phyloP scores from a whole-genome alignment of 1,140 invertebrate genomes.

The Atta cephalotes region DNA sequence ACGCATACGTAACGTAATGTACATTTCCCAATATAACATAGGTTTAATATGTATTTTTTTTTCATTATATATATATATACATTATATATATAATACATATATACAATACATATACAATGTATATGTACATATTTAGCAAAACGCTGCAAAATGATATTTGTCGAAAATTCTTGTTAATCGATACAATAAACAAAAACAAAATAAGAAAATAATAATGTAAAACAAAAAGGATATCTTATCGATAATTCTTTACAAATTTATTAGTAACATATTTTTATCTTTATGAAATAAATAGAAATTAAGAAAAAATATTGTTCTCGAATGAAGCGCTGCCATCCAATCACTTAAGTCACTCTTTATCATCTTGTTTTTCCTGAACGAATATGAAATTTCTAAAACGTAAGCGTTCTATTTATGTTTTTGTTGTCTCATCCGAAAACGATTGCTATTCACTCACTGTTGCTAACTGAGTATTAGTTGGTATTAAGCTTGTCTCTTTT shows the following conservation, averaged over 20 bases:
- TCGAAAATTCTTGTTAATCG: slow-evolving; percentile 1
- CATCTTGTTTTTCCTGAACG: too few species aligned
- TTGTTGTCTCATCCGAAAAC: too few species aligned
- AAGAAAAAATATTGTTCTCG: background rate
- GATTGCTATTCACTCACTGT: too few species aligned
- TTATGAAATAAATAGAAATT: background rate
- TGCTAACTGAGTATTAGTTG: too few species aligned
- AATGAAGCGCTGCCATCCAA: background rate
- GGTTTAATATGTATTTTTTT: background rate
- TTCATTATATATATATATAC: background rate
- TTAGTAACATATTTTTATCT: background rate
- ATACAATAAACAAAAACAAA: background rate
- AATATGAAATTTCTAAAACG: too few species aligned
- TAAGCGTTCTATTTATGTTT: too few species aligned
- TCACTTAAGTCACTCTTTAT: too few species aligned
- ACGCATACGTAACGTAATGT: background rate
- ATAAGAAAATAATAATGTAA: background rate
- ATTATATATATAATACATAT: background rate
- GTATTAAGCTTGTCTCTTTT: too few species aligned
- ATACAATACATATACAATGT: background rate
- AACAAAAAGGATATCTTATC: background rate
- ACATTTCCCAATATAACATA: background rate
- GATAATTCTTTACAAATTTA: background rate
- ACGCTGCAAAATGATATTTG: background rate
- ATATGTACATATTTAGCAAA: background rate